These are phyloP conservation scores for Drosophila ambigua DNA, from an alignment of 1,140 invertebrate genomes.

Conservation along the genomic window DNA sequence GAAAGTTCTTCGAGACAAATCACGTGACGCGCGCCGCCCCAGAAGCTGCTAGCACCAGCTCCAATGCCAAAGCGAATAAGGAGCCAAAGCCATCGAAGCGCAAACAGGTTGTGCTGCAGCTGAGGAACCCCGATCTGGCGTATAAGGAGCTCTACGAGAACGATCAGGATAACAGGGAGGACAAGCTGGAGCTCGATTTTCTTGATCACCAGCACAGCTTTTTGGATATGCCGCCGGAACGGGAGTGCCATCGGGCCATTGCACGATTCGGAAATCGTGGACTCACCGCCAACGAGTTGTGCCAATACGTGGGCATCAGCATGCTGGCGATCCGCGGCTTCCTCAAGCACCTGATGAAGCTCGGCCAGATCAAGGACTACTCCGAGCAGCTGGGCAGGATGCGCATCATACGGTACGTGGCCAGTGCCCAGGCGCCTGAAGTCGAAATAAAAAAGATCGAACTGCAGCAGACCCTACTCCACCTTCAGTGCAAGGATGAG, in stretches of 20 bases:
- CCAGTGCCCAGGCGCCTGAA: slow-evolving; percentile 10
- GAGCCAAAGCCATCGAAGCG: slow-evolving; percentile 32
- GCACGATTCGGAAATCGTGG: slow-evolving; percentile 62
- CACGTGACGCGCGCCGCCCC: slow-evolving; percentile 10
- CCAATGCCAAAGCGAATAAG: neutral
- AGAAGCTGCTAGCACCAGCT: neutral
- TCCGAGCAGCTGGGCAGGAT: slow-evolving; percentile 63
- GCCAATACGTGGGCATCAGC: slow-evolving; percentile 49
- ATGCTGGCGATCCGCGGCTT: slow-evolving; percentile 40
- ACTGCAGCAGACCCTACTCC: slow-evolving; percentile 21
- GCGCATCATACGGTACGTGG: slow-evolving; percentile 49
- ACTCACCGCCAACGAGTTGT: slow-evolving; percentile 53
- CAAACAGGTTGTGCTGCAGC: slow-evolving; percentile 41
- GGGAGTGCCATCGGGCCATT: slow-evolving; percentile 63
- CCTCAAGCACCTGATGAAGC: slow-evolving; percentile 43
- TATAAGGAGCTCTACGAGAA: slow-evolving; percentile 46
- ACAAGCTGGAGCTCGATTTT: slow-evolving; percentile 66
- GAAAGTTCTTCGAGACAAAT: slow-evolving; percentile 60
- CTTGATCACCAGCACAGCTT: slow-evolving; percentile 40
- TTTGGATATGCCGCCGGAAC: slow-evolving; percentile 67
- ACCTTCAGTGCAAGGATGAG: slow-evolving; percentile 60
- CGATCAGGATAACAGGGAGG: slow-evolving; percentile 84
- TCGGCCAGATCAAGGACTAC: slow-evolving; percentile 50
- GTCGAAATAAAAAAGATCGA: slow-evolving; percentile 20
- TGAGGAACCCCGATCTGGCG: slow-evolving; percentile 55